Percentiles rank a stretch among this genome's conserved stretches.
phyloP scores from a whole-genome alignment of 92 coral and sea anemone species.

The Galaxea fascicularis region DNA sequence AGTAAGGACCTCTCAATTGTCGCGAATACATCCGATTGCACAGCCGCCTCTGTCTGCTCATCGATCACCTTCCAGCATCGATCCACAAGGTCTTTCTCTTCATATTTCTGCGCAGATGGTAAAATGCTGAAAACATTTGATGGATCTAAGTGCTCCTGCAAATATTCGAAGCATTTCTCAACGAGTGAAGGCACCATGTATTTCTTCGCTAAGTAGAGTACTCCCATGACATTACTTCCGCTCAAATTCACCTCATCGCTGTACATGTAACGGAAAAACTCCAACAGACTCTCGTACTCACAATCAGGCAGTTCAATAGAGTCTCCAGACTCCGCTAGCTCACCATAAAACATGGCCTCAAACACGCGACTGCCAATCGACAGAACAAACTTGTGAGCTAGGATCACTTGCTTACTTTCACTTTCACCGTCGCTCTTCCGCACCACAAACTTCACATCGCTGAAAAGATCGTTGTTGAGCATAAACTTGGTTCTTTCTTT shows the following conservation, averaged over 20 bases:
- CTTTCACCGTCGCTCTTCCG: conserved; percentile 35
- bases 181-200: conserved; percentile 69
- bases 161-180: conserved; percentile 59
- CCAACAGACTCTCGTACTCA: conserved; percentile 69
- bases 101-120: conserved; percentile 59
- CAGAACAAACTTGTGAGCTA: conserved; percentile 54
- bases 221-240: conserved; percentile 69
- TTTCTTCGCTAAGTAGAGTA: conserved; percentile 72
- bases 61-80: conserved; percentile 76
- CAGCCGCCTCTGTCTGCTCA: conserved; percentile 53
- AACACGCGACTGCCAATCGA: conserved; percentile 75
- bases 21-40: conserved; percentile 47
- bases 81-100: conserved; percentile 49
- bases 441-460: conserved; percentile 51
- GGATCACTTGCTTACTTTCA: conserved; percentile 46
- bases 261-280: conserved; percentile 65
- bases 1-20: conserved; percentile 31
- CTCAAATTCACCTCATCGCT: conserved; percentile 67
- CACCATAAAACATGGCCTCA: conserved; percentile 84
- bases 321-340: conserved; percentile 68
- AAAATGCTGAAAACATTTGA: conserved; percentile 66
- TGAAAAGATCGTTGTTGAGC: conserved; percentile 58
- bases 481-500: conserved; percentile 69
- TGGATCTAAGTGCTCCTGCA: conserved; percentile 58
- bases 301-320: conserved; percentile 74